Evolutionary conservation across 2,888 invertebrate species (phyloP).

Genomic region (Opisthograptis luteolata): DNA sequence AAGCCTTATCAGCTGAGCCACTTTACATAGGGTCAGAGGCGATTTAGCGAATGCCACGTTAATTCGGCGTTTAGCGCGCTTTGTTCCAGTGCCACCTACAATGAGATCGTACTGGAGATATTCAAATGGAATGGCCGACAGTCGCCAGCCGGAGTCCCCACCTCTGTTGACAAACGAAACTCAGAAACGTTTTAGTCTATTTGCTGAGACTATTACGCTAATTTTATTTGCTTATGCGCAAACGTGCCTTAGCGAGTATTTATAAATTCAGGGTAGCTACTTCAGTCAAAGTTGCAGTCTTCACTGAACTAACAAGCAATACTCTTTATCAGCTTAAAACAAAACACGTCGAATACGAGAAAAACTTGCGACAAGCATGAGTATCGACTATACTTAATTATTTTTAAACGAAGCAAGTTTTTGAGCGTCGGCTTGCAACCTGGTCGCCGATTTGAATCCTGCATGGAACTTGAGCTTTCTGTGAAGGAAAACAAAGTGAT

Average conservation of each 20-base stretch:
- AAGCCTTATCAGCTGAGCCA: constrained; percentile 67
- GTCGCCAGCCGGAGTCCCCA: constrained; percentile 49
- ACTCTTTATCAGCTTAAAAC: constrained; percentile 30
- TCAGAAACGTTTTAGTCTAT: constrained; percentile 58
- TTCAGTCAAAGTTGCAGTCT: constrained; percentile 40
- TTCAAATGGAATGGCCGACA: constrained; percentile 67
- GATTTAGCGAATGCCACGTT: constrained; percentile 70
- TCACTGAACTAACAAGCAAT: constrained; percentile 38
- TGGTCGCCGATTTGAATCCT: too few relatives aligned
- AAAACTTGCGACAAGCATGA: too few relatives aligned
- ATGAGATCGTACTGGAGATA: constrained; percentile 70
- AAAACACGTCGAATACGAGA: constrained; percentile 20
- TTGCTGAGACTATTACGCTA: constrained; percentile 60
- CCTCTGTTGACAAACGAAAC: constrained; percentile 64
- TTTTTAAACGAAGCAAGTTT: too few relatives aligned
- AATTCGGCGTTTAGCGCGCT: constrained; percentile 72
- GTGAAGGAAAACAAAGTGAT: too few relatives aligned
- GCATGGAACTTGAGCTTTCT: too few relatives aligned
- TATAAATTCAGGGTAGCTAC: constrained; percentile 43
- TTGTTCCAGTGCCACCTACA: constrained; percentile 56
- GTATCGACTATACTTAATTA: too few relatives aligned
- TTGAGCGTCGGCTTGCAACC: too few relatives aligned
- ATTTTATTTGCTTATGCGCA: constrained; percentile 62
- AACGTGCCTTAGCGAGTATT: constrained; percentile 44
- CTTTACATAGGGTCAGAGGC: constrained; percentile 71